Percentiles rank a stretch among this genome's conserved stretches.
Conservation (phyloP, 2,113 vertebrate species). For the Willisornis vidua region DNA sequence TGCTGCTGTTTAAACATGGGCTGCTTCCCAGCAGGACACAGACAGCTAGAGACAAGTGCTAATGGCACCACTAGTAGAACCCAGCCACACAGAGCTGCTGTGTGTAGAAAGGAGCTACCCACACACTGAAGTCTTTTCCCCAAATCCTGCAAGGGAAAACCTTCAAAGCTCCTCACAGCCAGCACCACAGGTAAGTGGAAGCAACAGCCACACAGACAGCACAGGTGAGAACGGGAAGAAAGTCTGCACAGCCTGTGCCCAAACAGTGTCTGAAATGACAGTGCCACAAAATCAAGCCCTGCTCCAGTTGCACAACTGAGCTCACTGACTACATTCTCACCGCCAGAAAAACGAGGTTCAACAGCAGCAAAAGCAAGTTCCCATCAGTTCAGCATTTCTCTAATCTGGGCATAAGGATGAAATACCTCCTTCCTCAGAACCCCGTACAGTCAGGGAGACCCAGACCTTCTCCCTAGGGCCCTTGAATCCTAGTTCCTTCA, state of each 20-base stretch:
- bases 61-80: accelerated
- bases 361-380: neutral
- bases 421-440: neutral
- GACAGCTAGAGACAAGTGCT: neutral
- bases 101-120: neutral
- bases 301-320: neutral
- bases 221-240: neutral
- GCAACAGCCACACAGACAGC: neutral
- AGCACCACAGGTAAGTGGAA: neutral
- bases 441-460: neutral
- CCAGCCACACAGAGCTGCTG: neutral
- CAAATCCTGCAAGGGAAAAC: neutral
- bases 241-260: too few species aligned
- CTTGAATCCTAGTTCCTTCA: neutral
- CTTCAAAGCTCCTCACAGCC: neutral
- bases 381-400: neutral
- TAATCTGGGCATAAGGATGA: neutral
- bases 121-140: neutral
- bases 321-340: neutral
- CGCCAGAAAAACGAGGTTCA: neutral
- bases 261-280: neutral
- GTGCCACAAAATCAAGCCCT: neutral
- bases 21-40: neutral
- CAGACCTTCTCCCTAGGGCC: too few species aligned
- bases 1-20: neutral